Percentiles rank a stretch among this genome's conserved stretches.
These are phyloP conservation scores for Mastacembelus armatus DNA, from an alignment of 2,797 vertebrate species.

Conservation along the genomic window DNA sequence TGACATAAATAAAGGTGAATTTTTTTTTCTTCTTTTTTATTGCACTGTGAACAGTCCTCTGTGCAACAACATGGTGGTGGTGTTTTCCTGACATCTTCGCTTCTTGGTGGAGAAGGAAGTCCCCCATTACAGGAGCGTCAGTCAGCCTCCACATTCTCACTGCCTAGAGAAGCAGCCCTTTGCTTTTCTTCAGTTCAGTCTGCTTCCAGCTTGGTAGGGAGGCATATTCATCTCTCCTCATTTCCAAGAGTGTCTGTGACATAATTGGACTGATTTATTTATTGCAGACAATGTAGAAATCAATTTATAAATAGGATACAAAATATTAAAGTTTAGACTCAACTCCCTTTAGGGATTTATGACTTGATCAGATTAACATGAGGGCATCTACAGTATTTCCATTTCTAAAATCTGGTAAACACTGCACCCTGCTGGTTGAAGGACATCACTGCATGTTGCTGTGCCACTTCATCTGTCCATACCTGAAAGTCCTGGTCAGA, in stretches of 20 bases:
- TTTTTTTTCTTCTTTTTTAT: slow-evolving; percentile 52
- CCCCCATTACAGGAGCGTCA: slow-evolving; percentile 26
- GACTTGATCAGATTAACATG: background rate
- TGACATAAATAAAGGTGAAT: slow-evolving; percentile 78
- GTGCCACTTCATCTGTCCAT: slow-evolving; percentile 26
- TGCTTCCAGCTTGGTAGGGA: slow-evolving; percentile 79
- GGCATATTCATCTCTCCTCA: slow-evolving; percentile 80
- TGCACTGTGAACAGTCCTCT: slow-evolving; percentile 57
- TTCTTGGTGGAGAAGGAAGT: slow-evolving; percentile 22
- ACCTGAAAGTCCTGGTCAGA: slow-evolving; percentile 86
- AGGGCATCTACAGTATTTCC: background rate
- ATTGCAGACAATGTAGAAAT: background rate
- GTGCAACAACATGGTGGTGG: slow-evolving; percentile 47
- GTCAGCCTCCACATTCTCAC: slow-evolving; percentile 32
- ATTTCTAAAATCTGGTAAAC: slow-evolving; percentile 21
- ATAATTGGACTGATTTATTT: slow-evolving; percentile 55
- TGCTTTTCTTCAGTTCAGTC: slow-evolving; percentile 83
- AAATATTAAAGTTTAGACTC: slow-evolving; percentile 16
- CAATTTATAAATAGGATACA: slow-evolving; percentile 20
- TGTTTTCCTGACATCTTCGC: slow-evolving; percentile 11
- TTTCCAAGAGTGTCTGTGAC: slow-evolving; percentile 83
- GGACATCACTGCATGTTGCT: slow-evolving; percentile 14
- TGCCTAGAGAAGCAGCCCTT: slow-evolving; percentile 79
- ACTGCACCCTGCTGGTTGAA: slow-evolving; percentile 57
- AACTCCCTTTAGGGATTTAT: slow-evolving; percentile 25